phyloP scores from a whole-genome alignment of 1,140 invertebrate species.

The Drosophila seguyi region DNA sequence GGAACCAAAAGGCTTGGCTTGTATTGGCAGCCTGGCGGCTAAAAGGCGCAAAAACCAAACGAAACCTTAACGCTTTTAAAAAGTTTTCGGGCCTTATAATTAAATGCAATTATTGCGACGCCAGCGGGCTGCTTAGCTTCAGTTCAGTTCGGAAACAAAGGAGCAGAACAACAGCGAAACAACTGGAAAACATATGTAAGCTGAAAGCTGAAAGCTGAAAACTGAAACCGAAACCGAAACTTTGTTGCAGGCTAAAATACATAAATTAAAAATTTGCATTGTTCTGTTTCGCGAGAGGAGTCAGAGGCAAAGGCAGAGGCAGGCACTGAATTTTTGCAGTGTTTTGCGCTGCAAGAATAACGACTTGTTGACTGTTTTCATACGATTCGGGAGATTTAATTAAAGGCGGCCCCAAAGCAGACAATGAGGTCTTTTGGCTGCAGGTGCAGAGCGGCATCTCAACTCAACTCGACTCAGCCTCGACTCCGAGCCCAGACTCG shows the following conservation, averaged over 20 bases:
- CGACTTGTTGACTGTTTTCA: slow-evolving; percentile 84
- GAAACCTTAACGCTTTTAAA: slow-evolving; percentile 45
- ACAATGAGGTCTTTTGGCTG: slow-evolving; percentile 73
- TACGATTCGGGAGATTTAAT: slow-evolving; percentile 84
- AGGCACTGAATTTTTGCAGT: slow-evolving; percentile 38
- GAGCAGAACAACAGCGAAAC: slow-evolving; percentile 59
- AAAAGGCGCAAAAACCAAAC: slow-evolving; percentile 42
- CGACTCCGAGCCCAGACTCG: background rate
- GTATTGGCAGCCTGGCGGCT: slow-evolving; percentile 33
- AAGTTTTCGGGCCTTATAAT: slow-evolving; percentile 71
- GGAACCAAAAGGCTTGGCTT: slow-evolving; percentile 43
- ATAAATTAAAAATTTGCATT: slow-evolving; percentile 85
- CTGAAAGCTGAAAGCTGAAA: slow-evolving; percentile 29
- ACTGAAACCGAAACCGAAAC: slow-evolving; percentile 40
- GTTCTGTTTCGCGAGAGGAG: slow-evolving; percentile 70
- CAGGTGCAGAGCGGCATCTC: slow-evolving; percentile 64
- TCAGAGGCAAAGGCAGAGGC: background rate
- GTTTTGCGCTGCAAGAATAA: slow-evolving; percentile 65
- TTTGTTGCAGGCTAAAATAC: slow-evolving; percentile 77
- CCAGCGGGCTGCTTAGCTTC: slow-evolving; percentile 63
- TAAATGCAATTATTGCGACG: slow-evolving; percentile 85
- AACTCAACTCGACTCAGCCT: slow-evolving; percentile 10
- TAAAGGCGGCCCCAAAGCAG: slow-evolving; percentile 79
- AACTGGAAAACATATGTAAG: slow-evolving; percentile 79
- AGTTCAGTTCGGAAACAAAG: slow-evolving; percentile 56